phyloP scores from a whole-genome alignment of 1,140 invertebrate genomes.

The Macrobrachium nipponense region DNA sequence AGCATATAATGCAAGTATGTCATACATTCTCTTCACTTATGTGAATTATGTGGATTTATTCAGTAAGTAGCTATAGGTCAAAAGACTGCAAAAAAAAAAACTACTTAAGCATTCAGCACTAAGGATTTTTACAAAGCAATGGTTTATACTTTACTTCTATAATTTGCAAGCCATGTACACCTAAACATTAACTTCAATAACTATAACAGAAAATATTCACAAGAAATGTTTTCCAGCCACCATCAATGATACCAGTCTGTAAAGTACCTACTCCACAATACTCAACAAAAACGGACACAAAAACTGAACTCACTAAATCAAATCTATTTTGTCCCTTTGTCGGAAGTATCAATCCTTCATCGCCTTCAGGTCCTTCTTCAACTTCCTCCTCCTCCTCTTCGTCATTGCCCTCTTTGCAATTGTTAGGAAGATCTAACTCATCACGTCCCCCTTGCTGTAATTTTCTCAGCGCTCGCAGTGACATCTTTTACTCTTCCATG shows the following conservation, averaged over 20 bases:
- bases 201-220: too few species aligned
- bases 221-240: neutral
- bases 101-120: too few species aligned
- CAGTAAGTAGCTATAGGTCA: too few species aligned
- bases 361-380: neutral
- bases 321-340: slow-evolving; percentile 51
- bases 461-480: slow-evolving; percentile 37
- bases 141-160: too few species aligned
- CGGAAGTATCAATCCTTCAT: slow-evolving; percentile 21
- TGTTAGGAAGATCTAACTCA: slow-evolving; percentile 35
- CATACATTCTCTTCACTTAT: too few species aligned
- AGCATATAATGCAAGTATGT: too few species aligned
- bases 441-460: slow-evolving; percentile 14
- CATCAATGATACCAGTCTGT: neutral
- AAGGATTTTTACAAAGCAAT: too few species aligned
- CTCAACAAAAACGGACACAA: neutral
- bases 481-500: slow-evolving; percentile 2
- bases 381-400: slow-evolving; percentile 37
- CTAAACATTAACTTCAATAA: too few species aligned
- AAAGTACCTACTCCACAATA: neutral
- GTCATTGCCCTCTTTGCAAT: slow-evolving; percentile 24
- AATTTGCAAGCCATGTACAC: too few species aligned
- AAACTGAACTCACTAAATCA: slow-evolving; percentile 28
- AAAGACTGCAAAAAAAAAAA: too few species aligned
- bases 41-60: too few species aligned